phyloP scores from a whole-genome alignment of 2,888 invertebrate genomes.

The Acanthopleura granulata region DNA sequence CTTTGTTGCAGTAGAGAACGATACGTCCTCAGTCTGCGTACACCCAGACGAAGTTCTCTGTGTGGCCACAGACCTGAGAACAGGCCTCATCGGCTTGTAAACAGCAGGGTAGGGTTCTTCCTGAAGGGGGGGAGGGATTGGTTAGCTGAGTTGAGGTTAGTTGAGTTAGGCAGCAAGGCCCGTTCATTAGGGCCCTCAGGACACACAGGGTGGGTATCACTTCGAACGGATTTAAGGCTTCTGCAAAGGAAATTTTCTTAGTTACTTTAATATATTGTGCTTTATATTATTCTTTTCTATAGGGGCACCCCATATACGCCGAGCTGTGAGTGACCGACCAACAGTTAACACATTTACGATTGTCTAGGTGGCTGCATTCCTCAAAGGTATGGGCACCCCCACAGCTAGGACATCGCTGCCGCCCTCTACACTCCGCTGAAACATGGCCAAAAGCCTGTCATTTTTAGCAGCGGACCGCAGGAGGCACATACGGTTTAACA shows the following conservation, averaged over 20 bases:
- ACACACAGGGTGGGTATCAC: background rate
- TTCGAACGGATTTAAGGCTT: background rate
- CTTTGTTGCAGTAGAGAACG: no score
- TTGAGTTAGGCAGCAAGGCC: no score
- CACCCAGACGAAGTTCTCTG: background rate
- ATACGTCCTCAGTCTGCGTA: no score
- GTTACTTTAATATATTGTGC: background rate
- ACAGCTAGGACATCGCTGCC: background rate
- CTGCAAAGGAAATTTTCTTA: slow-evolving; percentile 2
- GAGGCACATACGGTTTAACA: background rate
- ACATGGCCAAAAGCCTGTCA: background rate
- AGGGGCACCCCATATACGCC: background rate
- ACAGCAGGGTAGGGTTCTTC: background rate
- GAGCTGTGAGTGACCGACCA: background rate
- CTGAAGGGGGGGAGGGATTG: no score
- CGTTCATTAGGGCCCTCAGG: no score
- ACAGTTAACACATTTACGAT: background rate
- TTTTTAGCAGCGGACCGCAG: background rate
- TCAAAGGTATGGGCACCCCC: background rate
- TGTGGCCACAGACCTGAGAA: no score
- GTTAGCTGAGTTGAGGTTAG: no score
- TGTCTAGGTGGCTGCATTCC: background rate
- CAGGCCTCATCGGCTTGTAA: background rate
- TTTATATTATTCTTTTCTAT: background rate
- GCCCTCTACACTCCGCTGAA: background rate